These are phyloP conservation scores for Amaurobius ferox DNA, from an alignment of 2,888 invertebrate species.

Conservation along the genomic window DNA sequence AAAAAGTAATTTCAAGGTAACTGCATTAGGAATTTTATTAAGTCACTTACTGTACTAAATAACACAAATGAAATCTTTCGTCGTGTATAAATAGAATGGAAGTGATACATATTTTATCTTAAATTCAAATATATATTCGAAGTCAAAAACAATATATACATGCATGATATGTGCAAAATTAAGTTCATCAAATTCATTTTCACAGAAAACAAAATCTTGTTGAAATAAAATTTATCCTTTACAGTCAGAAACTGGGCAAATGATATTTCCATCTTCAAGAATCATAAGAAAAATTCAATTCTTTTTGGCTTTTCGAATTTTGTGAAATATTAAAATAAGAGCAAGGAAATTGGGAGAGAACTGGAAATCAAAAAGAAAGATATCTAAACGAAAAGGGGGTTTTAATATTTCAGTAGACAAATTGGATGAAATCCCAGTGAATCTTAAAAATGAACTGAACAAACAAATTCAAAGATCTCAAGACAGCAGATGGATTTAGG, in stretches of 20 bases:
- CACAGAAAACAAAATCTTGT: neutral
- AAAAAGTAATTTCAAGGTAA: no score
- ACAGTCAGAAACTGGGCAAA: neutral
- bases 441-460: slow-evolving; percentile 8
- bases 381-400: slow-evolving; percentile 2
- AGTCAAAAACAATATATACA: no score
- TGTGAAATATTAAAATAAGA: slow-evolving; percentile 18
- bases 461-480: neutral
- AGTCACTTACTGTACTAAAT: no score
- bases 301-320: slow-evolving; percentile 11
- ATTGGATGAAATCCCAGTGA: slow-evolving; percentile 9
- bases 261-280: neutral
- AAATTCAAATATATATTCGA: no score
- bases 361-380: neutral
- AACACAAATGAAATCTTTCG: no score
- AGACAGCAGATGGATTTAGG: slow-evolving; percentile 6
- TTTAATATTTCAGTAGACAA: slow-evolving; percentile 16
- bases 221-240: neutral
- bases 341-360: slow-evolving; percentile 2
- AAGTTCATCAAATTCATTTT: neutral
- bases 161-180: neutral
- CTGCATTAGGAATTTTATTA: no score
- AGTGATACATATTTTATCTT: no score
- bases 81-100: no score
- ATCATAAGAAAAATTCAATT: slow-evolving; percentile 2